Evolutionary conservation across 2,888 invertebrate species (phyloP), one percentile per base, ranked within the genome.

Genomic region (Syrphus vitripennis): DNA sequence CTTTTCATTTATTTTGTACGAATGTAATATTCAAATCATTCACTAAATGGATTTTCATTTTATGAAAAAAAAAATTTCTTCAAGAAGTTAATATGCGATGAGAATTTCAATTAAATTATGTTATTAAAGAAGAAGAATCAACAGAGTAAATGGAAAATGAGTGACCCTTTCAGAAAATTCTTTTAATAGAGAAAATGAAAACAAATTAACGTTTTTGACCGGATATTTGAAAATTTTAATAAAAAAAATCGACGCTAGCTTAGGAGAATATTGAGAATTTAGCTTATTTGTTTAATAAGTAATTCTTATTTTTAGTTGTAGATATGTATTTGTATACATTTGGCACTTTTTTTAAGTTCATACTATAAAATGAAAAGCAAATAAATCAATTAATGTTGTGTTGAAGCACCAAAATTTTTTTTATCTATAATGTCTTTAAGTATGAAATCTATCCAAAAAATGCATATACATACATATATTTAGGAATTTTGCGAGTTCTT

Each of bases 11-110:
- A 2, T n/a, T 5, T 10, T 29, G 34, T 34, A 21, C 19, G 31
- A 19, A 10, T 21, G 29, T n/a, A n/a, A n/a, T n/a, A 37, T 37
- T 37, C 14, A 40, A 19, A 26, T 14, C 16, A 21, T 24, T 34
- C 57, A 59, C 10, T 59, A 31, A 78, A 63, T 71, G 70, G 70
- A 70, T 78, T 55, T 78, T 26, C 70, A 78, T 61, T 78, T 71
- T 42, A 53, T 29, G 4, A 10, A 55, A 42, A 50, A 53, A 10
- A 55, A 42, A 50, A 53, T 16, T 50, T 59, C 29, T 48, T 50
- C 10, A 67, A 70, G 48, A 29, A 40, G 59, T 53, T 50, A 24
- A 42, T 63, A 53, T 71, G 63, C 61, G 31, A 34, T 53, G 4
- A 24, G 31, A 63, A 78, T 42, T 61, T 63, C 40, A 74, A 63